Percentiles rank a stretch among this genome's conserved stretches.
These are phyloP conservation scores for Ophthalmolycus amberensis DNA, from an alignment of 2,113 vertebrate species.

Conservation along the genomic window DNA sequence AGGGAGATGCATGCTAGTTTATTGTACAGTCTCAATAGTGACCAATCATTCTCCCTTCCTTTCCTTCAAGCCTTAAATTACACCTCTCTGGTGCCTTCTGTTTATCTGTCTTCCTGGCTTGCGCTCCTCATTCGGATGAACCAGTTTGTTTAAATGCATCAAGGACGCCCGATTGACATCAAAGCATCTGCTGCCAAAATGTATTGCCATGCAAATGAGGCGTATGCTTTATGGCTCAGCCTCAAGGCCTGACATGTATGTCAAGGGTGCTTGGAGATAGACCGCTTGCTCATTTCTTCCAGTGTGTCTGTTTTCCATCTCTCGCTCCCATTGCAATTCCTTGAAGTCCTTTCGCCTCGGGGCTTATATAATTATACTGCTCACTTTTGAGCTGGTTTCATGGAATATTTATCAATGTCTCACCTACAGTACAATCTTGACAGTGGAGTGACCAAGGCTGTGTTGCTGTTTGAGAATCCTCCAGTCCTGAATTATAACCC, in stretches of 20 bases:
- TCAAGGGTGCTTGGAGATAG: conserved; percentile 63
- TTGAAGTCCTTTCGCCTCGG: conserved; percentile 7
- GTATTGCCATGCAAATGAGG: conserved; percentile 62
- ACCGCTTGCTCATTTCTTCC: conserved; percentile 51
- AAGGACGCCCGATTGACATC: conserved; percentile 49
- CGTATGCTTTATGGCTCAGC: conserved; percentile 43
- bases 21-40: conserved; percentile 46
- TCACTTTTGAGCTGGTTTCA: conserved; percentile 60
- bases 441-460: conserved; percentile 60
- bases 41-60: conserved; percentile 37
- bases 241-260: conserved; percentile 53
- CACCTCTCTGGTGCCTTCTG: conserved; percentile 6
- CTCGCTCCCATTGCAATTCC: conserved; percentile 42
- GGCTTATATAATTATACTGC: conserved; percentile 53
- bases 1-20: conserved; percentile 10
- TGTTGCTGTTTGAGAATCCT: conserved; percentile 50
- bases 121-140: conserved; percentile 21
- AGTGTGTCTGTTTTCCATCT: conserved; percentile 32
- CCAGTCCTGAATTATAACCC: conserved; percentile 67
- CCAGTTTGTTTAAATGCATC: conserved; percentile 59
- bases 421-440: conserved; percentile 52
- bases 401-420: conserved; percentile 70
- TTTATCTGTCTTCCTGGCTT: conserved; percentile 6
- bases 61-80: conserved; percentile 16
- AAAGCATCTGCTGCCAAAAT: conserved; percentile 63